Percentiles rank a stretch among this genome's conserved stretches.
phyloP scores from a whole-genome alignment of 2,797 vertebrate species.

The Xiphorhynchus erythropygius region DNA sequence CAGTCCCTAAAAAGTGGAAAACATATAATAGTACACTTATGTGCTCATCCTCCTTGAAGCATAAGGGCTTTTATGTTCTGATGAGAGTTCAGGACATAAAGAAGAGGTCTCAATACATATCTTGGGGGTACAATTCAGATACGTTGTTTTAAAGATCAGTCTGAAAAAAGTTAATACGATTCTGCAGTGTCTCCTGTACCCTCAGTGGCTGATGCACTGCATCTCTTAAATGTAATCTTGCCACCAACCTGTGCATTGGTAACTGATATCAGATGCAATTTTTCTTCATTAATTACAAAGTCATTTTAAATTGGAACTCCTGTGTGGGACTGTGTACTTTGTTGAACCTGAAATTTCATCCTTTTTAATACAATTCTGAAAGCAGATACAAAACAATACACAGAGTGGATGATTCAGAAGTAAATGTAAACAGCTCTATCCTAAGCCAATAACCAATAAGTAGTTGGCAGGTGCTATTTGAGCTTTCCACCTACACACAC shows the following conservation, averaged over 20 bases:
- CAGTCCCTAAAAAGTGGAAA: neutral
- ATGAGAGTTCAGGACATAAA: neutral
- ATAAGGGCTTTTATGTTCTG: neutral
- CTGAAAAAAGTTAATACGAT: neutral
- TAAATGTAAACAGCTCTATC: neutral
- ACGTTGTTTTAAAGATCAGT: neutral
- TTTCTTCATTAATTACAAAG: neutral
- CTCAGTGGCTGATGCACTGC: neutral
- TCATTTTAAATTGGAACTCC: neutral
- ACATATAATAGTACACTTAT: neutral
- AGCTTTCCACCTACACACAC: slow-evolving; percentile 27
- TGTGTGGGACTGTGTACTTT: neutral
- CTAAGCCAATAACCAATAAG: neutral
- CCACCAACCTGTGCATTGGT: neutral
- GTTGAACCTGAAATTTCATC: neutral
- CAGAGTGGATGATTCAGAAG: neutral
- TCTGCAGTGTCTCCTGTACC: neutral
- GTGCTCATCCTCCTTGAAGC: neutral
- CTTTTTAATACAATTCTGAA: neutral
- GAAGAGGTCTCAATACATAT: neutral
- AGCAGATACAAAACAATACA: neutral
- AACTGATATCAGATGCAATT: neutral
- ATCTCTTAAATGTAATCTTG: neutral
- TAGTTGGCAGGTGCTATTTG: slow-evolving; percentile 5
- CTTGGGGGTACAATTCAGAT: neutral